Percentiles rank a stretch among this genome's conserved stretches.
These are phyloP conservation scores for Poeciliopsis gracilis DNA, from an alignment of 2,797 vertebrate species.

Conservation along the genomic window DNA sequence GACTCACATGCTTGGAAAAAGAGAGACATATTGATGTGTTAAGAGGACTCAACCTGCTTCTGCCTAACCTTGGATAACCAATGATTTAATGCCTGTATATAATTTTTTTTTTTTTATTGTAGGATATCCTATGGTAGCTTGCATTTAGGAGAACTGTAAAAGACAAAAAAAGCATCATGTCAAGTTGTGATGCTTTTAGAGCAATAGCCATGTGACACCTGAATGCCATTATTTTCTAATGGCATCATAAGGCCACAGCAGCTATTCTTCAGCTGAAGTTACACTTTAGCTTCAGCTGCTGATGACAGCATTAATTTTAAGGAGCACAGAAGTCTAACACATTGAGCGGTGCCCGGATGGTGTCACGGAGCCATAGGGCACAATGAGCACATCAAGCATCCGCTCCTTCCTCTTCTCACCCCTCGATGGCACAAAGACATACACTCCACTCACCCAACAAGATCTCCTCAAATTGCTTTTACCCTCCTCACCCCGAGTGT, in stretches of 20 bases:
- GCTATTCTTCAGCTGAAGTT: conserved; percentile 27
- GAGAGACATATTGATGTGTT: neutral
- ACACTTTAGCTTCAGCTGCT: conserved; percentile 81
- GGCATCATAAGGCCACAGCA: conserved; percentile 8
- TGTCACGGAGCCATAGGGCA: conserved; percentile 87
- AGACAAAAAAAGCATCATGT: neutral
- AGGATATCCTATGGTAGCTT: neutral
- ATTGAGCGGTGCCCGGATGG: conserved; percentile 82
- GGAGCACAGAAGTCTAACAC: conserved; percentile 82
- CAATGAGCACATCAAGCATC: conserved; percentile 57
- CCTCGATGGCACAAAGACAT: conserved; percentile 59
- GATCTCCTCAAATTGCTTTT: conserved; percentile 94
- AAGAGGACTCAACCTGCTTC: neutral
- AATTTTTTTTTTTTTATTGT: neutral
- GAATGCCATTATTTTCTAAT: neutral
- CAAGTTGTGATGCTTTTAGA: neutral
- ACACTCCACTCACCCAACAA: conserved; percentile 83
- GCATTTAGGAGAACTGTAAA: neutral
- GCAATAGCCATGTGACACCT: neutral
- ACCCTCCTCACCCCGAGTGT: conserved; percentile 77
- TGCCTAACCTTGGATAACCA: neutral
- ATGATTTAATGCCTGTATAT: neutral
- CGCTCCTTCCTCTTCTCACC: conserved; percentile 18
- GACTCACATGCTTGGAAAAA: no score
- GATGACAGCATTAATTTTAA: conserved; percentile 89